A percentile compares a stretch with the other conserved stretches of the same genome.
Conservation (phyloP, 1,140 invertebrate genomes). For the Contarinia nasturtii region DNA sequence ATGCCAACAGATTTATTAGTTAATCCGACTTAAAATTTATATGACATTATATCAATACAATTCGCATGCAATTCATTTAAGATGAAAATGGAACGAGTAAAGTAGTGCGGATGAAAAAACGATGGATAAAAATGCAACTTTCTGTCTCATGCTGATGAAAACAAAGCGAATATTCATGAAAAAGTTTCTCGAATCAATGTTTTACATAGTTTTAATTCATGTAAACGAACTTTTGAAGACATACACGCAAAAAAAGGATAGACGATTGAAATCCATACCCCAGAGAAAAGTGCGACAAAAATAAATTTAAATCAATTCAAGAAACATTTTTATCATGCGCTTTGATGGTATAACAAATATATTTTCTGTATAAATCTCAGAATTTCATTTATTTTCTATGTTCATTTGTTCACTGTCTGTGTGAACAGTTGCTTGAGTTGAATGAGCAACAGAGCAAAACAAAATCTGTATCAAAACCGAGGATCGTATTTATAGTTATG, state of each 20-base stretch:
- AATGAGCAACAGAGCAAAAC: no score
- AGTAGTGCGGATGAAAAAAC: not conserved
- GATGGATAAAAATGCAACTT: not conserved
- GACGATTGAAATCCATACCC: constrained; percentile 2
- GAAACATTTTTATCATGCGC: no score
- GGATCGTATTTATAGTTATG: no score
- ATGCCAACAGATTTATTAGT: no score
- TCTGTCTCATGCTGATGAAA: not conserved
- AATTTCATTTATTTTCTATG: no score
- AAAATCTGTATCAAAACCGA: no score
- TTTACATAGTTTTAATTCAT: not conserved
- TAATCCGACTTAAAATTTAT: no score
- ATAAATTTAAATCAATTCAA: no score
- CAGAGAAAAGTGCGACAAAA: not conserved
- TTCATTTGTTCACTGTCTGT: no score
- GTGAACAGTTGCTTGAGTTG: no score
- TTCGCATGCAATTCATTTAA: not conserved
- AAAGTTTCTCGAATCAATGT: not conserved
- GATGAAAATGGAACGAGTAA: not conserved
- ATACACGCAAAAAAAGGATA: not conserved
- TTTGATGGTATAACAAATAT: no score
- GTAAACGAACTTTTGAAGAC: not conserved
- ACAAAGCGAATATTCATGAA: not conserved
- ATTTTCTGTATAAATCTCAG: no score
- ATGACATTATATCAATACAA: not conserved